Percentiles rank a stretch among this genome's conserved stretches.
phyloP scores from a whole-genome alignment of 2,797 vertebrate species.

The Selene dorsalis region DNA sequence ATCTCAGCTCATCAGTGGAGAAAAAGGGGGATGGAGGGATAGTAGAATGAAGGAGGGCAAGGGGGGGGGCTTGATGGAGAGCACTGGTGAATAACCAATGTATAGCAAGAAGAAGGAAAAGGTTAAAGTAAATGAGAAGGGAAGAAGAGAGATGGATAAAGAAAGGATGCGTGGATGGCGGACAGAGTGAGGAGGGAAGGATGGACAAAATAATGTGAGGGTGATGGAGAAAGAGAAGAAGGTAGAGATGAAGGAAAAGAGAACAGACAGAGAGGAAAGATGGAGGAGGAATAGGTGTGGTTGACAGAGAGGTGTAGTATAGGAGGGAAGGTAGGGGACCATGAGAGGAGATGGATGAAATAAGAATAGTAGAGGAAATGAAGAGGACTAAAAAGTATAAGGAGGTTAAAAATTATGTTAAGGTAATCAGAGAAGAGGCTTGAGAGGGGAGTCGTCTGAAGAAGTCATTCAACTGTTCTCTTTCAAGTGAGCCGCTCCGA shows the following conservation, averaged over 20 bases:
- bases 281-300: not conserved
- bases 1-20: constrained; percentile 62
- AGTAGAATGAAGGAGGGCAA: constrained; percentile 7
- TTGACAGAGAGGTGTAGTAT: too few species aligned
- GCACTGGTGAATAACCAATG: constrained; percentile 21
- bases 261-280: not conserved
- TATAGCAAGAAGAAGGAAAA: constrained; percentile 8
- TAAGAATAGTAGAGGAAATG: not conserved
- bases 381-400: not conserved
- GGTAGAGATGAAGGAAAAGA: not conserved
- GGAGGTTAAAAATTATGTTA: not conserved
- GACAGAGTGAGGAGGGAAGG: not conserved
- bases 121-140: not conserved
- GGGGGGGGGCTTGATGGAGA: not conserved
- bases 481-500: too few species aligned
- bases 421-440: not conserved
- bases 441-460: not conserved
- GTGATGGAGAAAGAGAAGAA: not conserved
- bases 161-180: not conserved
- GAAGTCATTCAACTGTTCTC: too few species aligned
- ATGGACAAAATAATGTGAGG: not conserved
- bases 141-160: not conserved
- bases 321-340: too few species aligned
- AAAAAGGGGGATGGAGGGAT: not conserved
- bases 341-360: not conserved